phyloP scores from a whole-genome alignment of 2,113 vertebrate genomes.

The Donacobius atricapilla region DNA sequence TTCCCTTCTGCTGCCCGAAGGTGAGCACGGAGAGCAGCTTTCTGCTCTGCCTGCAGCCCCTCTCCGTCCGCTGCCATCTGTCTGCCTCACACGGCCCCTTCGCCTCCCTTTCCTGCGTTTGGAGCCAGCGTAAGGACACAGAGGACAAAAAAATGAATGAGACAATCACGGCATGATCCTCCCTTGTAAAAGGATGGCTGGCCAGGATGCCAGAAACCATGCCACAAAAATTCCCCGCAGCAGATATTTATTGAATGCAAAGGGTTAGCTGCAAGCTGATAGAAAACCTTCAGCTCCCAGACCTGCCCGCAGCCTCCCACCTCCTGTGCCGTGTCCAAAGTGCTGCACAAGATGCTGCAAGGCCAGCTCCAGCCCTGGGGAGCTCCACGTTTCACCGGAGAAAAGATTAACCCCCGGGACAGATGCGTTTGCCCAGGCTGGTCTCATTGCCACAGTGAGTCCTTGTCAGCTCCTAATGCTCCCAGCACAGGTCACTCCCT shows the following conservation, averaged over 20 bases:
- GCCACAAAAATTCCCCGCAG: background rate
- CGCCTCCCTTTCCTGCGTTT: background rate
- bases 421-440: background rate
- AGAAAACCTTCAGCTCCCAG: background rate
- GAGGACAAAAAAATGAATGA: background rate
- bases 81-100: background rate
- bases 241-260: background rate
- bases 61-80: background rate
- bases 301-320: background rate
- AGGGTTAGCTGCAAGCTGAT: background rate
- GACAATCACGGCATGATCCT: background rate
- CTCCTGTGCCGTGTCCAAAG: background rate
- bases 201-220: background rate
- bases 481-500: background rate
- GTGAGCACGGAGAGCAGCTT: background rate
- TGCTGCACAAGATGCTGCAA: background rate
- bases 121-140: background rate
- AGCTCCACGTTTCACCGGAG: background rate
- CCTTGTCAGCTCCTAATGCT: background rate
- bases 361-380: background rate
- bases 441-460: background rate
- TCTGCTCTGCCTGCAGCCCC: background rate
- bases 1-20: background rate
- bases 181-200: background rate
- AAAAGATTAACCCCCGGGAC: background rate